Evolutionary conservation across 2,888 invertebrate genomes (phyloP).

Genomic region (Proisotoma minuta): DNA sequence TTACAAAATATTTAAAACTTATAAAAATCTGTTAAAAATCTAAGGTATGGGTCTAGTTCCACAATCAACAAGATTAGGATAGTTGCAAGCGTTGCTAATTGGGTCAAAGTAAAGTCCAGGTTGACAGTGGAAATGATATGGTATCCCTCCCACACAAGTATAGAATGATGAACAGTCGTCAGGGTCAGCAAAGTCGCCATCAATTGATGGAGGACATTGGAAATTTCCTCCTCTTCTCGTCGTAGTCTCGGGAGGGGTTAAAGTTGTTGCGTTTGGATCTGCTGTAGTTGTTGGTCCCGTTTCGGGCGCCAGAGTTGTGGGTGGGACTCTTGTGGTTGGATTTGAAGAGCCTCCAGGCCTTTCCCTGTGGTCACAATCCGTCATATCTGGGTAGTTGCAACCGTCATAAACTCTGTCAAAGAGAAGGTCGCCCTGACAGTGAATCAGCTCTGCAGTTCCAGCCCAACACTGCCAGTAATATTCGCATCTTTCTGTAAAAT

Average conservation of each 20-base stretch:
- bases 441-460: constrained; percentile 10
- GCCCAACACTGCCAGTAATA: constrained; percentile 26
- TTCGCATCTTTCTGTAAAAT: constrained; percentile 15
- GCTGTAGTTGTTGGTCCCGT: neutral
- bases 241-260: constrained; percentile 10
- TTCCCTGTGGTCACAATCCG: constrained; percentile 21
- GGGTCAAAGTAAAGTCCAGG: constrained; percentile 27
- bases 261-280: neutral
- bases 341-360: constrained; percentile 13
- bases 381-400: constrained; percentile 27
- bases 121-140: constrained; percentile 19
- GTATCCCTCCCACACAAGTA: neutral
- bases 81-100: constrained; percentile 16
- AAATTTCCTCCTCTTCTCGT: neutral
- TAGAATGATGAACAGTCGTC: constrained; percentile 20
- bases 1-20: too few species aligned
- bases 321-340: constrained; percentile 13
- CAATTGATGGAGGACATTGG: constrained; percentile 17
- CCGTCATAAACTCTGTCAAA: constrained; percentile 26
- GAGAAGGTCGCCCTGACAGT: constrained; percentile 19
- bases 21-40: too few species aligned
- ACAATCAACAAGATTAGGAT: constrained; percentile 26
- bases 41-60: neutral
- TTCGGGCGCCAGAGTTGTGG: constrained; percentile 9
- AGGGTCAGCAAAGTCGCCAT: constrained; percentile 25